Evolutionary conservation across 92 coral and sea anemone species (phyloP), one percentile per base, ranked within the genome.

Genomic region (Bergia puertoricense): DNA sequence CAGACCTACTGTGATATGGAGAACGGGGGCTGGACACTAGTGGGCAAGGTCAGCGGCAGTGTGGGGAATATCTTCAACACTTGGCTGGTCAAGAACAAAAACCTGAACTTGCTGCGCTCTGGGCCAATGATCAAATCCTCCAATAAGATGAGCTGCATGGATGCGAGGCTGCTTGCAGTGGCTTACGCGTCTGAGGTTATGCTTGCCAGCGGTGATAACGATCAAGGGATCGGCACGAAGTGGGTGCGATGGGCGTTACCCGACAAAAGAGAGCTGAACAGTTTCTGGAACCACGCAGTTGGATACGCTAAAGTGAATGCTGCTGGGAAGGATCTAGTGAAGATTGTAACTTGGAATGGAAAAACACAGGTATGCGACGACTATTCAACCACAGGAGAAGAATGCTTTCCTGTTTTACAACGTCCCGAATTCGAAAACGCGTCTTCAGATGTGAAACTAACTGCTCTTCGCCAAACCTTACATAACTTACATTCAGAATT

Each of bases 11-110:
- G 97, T 65, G 97, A 94, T 71, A 91, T 94, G 89, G 73, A 76
- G 9, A 92, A 89, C 69, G 97, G 97, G 23, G 95, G 97, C 66
- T 94, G 97, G 97, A 92, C 95, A 20, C 93, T 94, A 69, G 94
- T 94, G 77, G 97, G 97, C 37, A 94, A 94, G 88, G 54, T 94
- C 41, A 89, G 93, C 71, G 97, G 97, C 6, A 80, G 81, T 43
- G 93, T 86, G 37, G 92, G 94, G 0, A 88, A 92, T 38, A 88
- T 94, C 66, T 88, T 90, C 80, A 54, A 88, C 56, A 59, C 85
- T 23, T 94, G 97, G 97, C 91, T 94, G 62, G 88, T 94, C 30
- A 16, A 10, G 86, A 81, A 30, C 44, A 78, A 16, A 68, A 67
- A 51, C 86, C 89, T 50, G 86, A 75, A 69, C 77, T 85, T 45